phyloP scores from a whole-genome alignment of 2,113 vertebrate species.

The Prochilodus magdalenae region DNA sequence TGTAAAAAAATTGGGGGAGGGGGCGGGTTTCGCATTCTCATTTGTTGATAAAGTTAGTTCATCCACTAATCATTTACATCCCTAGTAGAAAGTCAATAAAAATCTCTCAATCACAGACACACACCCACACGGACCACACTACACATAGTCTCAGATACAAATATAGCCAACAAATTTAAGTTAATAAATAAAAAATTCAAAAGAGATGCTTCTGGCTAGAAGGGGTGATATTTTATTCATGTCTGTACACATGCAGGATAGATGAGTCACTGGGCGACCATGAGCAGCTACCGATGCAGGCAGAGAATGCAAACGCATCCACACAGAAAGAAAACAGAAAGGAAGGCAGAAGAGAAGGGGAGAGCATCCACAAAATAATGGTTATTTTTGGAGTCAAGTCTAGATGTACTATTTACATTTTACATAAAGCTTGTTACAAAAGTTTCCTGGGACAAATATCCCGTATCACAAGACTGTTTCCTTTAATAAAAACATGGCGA shows the following conservation, averaged over 20 bases:
- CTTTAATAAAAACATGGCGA: neutral
- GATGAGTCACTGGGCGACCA: constrained; percentile 67
- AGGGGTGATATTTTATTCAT: constrained; percentile 76
- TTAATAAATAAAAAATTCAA: neutral
- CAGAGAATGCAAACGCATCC: constrained; percentile 9
- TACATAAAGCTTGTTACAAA: neutral
- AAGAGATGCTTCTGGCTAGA: constrained; percentile 46
- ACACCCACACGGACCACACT: neutral
- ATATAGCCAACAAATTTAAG: neutral
- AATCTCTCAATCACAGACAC: neutral
- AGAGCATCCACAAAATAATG: neutral
- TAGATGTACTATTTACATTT: too few species aligned
- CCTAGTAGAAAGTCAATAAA: too few species aligned
- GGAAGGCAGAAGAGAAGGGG: neutral
- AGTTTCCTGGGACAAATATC: neutral
- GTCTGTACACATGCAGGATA: constrained; percentile 58
- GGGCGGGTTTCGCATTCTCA: too few species aligned
- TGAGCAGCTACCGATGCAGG: constrained; percentile 29
- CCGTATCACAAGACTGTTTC: neutral
- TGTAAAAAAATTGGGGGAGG: too few species aligned
- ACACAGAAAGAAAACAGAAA: neutral
- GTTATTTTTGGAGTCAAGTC: neutral
- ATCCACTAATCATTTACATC: neutral
- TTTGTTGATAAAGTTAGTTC: too few species aligned
- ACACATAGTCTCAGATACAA: neutral